Evolutionary conservation across 2,797 vertebrate genomes (phyloP).

Genomic region (Cichlasoma orientale): DNA sequence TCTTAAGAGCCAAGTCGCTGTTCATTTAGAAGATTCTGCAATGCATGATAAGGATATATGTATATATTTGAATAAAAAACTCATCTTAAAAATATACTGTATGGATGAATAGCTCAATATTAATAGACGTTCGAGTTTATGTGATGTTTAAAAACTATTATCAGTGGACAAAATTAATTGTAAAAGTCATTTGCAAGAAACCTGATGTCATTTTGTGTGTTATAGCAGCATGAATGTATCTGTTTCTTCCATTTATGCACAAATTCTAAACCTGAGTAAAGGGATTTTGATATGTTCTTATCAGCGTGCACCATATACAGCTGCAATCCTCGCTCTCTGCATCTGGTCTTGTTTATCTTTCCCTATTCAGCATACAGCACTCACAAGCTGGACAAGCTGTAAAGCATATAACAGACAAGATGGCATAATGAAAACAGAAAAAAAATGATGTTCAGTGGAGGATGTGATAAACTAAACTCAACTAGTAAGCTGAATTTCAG

Average conservation of each 20-base stretch:
- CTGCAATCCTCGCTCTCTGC: constrained; percentile 3
- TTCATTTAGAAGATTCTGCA: constrained; percentile 39
- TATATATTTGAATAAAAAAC: not conserved
- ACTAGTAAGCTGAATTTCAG: not conserved
- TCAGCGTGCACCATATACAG: constrained; percentile 21
- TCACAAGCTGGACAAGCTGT: not conserved
- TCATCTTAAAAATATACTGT: not conserved
- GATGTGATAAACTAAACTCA: not conserved
- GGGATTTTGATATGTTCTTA: constrained; percentile 28
- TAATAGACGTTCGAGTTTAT: constrained; percentile 16
- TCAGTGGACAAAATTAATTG: not conserved
- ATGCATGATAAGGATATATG: not conserved
- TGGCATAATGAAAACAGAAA: not conserved
- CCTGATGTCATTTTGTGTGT: not conserved
- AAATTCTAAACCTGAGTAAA: constrained; percentile 25
- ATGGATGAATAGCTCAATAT: not conserved
- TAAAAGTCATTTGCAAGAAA: not conserved
- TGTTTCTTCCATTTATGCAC: constrained; percentile 20
- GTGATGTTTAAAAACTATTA: not conserved
- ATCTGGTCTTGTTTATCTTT: not conserved
- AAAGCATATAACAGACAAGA: not conserved
- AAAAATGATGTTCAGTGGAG: not conserved
- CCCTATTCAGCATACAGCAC: not conserved
- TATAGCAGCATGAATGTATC: not conserved
- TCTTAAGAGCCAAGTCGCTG: constrained; percentile 15